These are phyloP conservation scores for Phalacrocorax brasilianus DNA, from an alignment of 2,113 vertebrate species.

Conservation along the genomic window DNA sequence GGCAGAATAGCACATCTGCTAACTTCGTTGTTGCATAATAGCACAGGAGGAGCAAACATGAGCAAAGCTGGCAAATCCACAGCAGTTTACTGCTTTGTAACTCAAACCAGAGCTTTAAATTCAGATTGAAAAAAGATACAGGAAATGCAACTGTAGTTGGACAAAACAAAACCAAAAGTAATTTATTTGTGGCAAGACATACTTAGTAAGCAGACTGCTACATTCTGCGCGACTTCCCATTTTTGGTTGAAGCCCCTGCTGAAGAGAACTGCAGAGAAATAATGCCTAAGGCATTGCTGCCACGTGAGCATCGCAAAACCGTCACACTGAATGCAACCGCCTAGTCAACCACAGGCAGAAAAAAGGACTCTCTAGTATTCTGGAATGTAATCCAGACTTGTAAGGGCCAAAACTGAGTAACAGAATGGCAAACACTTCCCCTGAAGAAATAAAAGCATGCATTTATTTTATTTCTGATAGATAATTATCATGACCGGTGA, in stretches of 20 bases:
- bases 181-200: background rate
- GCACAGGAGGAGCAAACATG: background rate
- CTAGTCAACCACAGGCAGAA: background rate
- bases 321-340: background rate
- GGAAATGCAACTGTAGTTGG: background rate
- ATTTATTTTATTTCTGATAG: background rate
- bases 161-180: background rate
- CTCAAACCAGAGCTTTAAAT: background rate
- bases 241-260: background rate
- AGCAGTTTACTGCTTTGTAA: background rate
- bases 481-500: background rate
- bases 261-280: background rate
- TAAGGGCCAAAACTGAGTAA: background rate
- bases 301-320: background rate
- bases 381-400: background rate
- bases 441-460: background rate
- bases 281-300: background rate
- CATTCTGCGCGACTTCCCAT: background rate
- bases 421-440: background rate
- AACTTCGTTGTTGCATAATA: background rate
- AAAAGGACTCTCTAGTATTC: background rate
- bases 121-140: background rate
- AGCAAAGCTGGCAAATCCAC: background rate
- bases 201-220: background rate
- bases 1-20: background rate